Percentiles rank a stretch among this genome's conserved stretches.
These are phyloP conservation scores for Adelges cooleyi DNA, from an alignment of 1,140 invertebrate genomes.

Conservation along the genomic window DNA sequence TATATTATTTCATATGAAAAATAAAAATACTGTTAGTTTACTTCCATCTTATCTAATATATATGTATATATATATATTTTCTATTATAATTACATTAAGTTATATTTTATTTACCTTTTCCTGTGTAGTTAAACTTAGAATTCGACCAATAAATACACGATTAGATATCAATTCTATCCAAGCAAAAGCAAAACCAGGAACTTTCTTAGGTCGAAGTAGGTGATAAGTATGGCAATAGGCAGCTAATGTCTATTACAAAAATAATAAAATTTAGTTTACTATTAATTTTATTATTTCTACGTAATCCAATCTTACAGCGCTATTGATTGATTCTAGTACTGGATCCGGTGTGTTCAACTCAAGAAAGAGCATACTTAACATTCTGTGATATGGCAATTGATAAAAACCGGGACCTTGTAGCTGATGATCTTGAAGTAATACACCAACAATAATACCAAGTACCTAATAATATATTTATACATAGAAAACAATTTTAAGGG, in stretches of 20 bases:
- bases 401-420: constrained; percentile 76
- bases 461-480: too few species aligned
- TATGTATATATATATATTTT: too few species aligned
- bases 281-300: neutral
- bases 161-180: constrained; percentile 97
- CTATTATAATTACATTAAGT: too few species aligned
- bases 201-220: constrained; percentile 76
- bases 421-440: constrained; percentile 87
- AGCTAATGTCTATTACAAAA: constrained; percentile 65
- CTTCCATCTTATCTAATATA: too few species aligned
- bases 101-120: constrained; percentile 39
- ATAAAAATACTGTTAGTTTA: too few species aligned
- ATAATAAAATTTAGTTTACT: constrained; percentile 22
- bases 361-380: constrained; percentile 94
- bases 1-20: neutral
- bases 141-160: constrained; percentile 86
- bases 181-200: constrained; percentile 92
- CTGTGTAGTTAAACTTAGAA: constrained; percentile 69
- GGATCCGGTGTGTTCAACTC: constrained; percentile 89
- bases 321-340: constrained; percentile 82
- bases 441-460: constrained; percentile 80
- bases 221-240: constrained; percentile 86
- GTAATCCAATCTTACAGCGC: constrained; percentile 39
- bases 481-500: neutral
- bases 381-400: constrained; percentile 91